Conservation (phyloP, 1,140 invertebrate species). For the Drosophila setifemur region DNA sequence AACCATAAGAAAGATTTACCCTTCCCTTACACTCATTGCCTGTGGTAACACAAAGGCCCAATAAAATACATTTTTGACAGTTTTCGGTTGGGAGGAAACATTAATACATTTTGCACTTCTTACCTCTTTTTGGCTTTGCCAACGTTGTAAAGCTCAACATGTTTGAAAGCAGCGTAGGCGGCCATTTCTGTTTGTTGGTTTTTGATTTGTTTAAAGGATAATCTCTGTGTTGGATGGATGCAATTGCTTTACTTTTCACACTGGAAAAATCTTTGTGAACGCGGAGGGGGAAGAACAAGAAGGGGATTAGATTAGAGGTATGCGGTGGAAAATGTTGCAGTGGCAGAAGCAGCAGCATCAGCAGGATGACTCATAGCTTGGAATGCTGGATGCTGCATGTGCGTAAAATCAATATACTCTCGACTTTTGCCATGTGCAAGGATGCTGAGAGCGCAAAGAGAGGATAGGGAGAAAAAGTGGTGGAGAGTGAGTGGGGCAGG, state of each 20-base stretch:
- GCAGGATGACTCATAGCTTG: not conserved
- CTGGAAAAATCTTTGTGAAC: conserved; percentile 35
- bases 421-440: no score
- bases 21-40: no score
- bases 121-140: conserved; percentile 88
- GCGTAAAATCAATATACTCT: no score
- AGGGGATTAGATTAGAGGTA: conserved; percentile 11
- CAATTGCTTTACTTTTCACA: conserved; percentile 45
- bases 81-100: no score
- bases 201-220: conserved; percentile 31
- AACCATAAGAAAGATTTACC: no score
- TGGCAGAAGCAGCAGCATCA: not conserved
- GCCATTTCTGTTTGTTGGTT: conserved; percentile 84
- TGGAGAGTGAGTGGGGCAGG: not conserved
- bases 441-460: conserved; percentile 10
- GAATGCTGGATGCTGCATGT: conserved; percentile 28
- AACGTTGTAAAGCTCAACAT: conserved; percentile 88
- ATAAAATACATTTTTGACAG: not conserved
- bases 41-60: no score
- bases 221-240: conserved; percentile 37
- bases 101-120: conserved; percentile 38
- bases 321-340: conserved; percentile 40
- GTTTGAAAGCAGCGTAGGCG: conserved; percentile 87
- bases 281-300: not conserved
- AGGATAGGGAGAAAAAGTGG: not conserved